phyloP scores from a whole-genome alignment of 2,888 invertebrate species.

The Drosophila robusta region DNA sequence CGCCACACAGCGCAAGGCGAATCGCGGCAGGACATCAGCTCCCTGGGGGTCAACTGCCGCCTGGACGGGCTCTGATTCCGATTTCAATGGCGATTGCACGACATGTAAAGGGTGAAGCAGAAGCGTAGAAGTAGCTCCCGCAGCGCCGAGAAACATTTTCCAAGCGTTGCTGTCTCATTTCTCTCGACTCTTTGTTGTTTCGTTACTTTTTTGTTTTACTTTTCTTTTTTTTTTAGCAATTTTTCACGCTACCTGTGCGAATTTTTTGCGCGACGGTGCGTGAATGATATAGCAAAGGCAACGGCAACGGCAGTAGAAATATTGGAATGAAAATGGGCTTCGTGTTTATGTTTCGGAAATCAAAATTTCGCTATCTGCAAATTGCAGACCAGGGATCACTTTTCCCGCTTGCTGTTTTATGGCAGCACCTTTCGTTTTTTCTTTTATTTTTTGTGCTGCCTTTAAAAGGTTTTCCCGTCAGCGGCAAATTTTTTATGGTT shows the following conservation, averaged over 20 bases:
- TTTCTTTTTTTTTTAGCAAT: slow-evolving; percentile 66
- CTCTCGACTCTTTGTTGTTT: slow-evolving; percentile 25
- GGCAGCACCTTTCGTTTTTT: slow-evolving; percentile 52
- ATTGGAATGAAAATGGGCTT: slow-evolving; percentile 38
- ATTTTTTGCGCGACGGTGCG: slow-evolving; percentile 76
- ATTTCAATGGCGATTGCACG: slow-evolving; percentile 54
- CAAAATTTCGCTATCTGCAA: slow-evolving; percentile 78
- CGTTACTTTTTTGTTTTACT: slow-evolving; percentile 20
- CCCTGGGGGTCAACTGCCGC: slow-evolving; percentile 59
- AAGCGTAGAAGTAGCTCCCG: slow-evolving; percentile 57
- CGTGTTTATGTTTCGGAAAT: slow-evolving; percentile 81
- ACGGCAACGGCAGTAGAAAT: slow-evolving; percentile 16
- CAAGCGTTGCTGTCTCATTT: slow-evolving; percentile 37
- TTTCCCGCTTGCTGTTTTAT: slow-evolving; percentile 75
- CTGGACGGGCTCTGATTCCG: slow-evolving; percentile 52
- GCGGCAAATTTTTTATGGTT: slow-evolving; percentile 76
- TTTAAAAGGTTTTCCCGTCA: slow-evolving; percentile 62
- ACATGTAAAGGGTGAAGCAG: slow-evolving; percentile 72
- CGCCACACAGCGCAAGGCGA: slow-evolving; percentile 50
- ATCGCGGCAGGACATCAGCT: slow-evolving; percentile 67
- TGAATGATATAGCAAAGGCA: slow-evolving; percentile 34
- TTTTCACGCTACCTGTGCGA: slow-evolving; percentile 82
- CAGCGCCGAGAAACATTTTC: slow-evolving; percentile 49
- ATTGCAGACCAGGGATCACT: slow-evolving; percentile 67
- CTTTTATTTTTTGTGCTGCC: slow-evolving; percentile 27